Evolutionary conservation across 2,888 invertebrate species (phyloP).

Genomic region (Morpho helenor): DNA sequence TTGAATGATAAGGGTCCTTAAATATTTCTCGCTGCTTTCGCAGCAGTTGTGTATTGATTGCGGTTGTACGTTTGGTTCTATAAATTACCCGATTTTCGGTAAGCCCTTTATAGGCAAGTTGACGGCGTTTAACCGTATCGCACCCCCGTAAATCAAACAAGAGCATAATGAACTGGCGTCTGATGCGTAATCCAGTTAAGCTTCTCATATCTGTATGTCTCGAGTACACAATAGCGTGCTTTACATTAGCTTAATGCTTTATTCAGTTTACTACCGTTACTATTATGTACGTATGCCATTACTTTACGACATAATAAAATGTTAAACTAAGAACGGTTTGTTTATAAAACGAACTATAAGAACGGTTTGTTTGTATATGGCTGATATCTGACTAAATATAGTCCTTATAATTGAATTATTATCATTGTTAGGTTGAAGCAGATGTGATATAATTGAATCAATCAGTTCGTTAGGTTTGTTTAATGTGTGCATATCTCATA

Average conservation of each 20-base stretch:
- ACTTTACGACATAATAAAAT: slow-evolving; percentile 51
- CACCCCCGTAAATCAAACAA: slow-evolving; percentile 74
- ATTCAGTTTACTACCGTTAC: slow-evolving; percentile 35
- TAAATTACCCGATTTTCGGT: slow-evolving; percentile 63
- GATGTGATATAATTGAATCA: too few relatives aligned
- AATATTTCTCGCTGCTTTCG: slow-evolving; percentile 61
- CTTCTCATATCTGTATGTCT: slow-evolving; percentile 64
- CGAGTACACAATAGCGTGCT: slow-evolving; percentile 61
- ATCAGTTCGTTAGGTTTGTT: too few relatives aligned
- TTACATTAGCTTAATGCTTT: slow-evolving; percentile 41
- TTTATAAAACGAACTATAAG: slow-evolving; percentile 40
- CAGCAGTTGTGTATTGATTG: slow-evolving; percentile 53
- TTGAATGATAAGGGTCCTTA: slow-evolving; percentile 53
- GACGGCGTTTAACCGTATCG: slow-evolving; percentile 52
- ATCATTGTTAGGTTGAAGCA: too few relatives aligned
- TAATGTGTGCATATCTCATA: too few relatives aligned
- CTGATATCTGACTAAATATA: slow-evolving; percentile 15
- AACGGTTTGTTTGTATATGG: too few relatives aligned
- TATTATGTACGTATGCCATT: too few relatives aligned
- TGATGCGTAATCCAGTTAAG: slow-evolving; percentile 67
- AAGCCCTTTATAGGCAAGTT: slow-evolving; percentile 55
- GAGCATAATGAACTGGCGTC: slow-evolving; percentile 69
- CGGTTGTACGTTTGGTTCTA: slow-evolving; percentile 52
- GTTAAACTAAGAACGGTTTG: slow-evolving; percentile 45
- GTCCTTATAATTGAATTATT: slow-evolving; percentile 47